phyloP scores from a whole-genome alignment of 2,113 vertebrate genomes.

The Felis chaus region DNA sequence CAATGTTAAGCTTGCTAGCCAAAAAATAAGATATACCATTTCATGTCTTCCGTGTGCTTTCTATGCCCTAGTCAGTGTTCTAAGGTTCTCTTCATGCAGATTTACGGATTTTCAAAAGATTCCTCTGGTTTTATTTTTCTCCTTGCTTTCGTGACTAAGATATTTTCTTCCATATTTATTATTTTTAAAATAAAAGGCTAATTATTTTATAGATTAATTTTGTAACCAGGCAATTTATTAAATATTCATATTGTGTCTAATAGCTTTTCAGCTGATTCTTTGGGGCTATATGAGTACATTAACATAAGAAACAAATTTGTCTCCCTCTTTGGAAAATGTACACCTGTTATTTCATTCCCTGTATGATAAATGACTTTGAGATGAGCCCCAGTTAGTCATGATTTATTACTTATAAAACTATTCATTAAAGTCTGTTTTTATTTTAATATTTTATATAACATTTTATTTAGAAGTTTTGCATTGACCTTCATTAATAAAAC shows the following conservation, averaged over 20 bases:
- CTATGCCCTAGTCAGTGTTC: background rate
- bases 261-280: conserved; percentile 41
- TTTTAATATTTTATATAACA: conserved; percentile 55
- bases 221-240: conserved; percentile 18
- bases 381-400: conserved; percentile 13
- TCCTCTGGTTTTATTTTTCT: background rate
- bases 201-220: conserved; percentile 65
- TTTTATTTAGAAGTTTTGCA: conserved; percentile 52
- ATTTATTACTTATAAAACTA: conserved; percentile 57
- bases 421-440: conserved; percentile 55
- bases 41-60: background rate
- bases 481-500: conserved; percentile 40
- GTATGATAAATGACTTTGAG: conserved; percentile 44
- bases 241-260: conserved; percentile 60
- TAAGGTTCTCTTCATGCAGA: background rate
- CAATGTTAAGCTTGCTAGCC: background rate
- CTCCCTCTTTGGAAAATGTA: conserved; percentile 46
- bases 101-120: conserved; percentile 32
- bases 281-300: background rate
- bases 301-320: conserved; percentile 53
- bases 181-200: conserved; percentile 58
- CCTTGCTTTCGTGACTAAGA: conserved; percentile 17
- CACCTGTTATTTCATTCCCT: conserved; percentile 45
- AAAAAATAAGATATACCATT: background rate
- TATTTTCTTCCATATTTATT: conserved; percentile 51